A percentile compares a stretch with the other conserved stretches of the same genome.
These are phyloP conservation scores for Podarcis lilfordi DNA, from an alignment of 2,797 vertebrate genomes.

Conservation along the genomic window DNA sequence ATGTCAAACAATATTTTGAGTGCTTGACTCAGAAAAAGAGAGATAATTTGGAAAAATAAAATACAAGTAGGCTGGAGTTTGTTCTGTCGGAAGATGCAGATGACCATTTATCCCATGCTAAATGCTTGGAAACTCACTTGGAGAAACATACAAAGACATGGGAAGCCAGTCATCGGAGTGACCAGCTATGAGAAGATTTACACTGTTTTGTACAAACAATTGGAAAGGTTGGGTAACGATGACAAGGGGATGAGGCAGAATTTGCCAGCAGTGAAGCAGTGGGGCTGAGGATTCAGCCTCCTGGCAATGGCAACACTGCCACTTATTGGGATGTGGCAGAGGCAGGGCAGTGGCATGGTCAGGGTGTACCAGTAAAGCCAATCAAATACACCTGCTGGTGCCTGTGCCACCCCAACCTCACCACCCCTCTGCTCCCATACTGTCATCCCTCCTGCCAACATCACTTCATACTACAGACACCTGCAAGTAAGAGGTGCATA, in stretches of 20 bases:
- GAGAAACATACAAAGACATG: too few relatives aligned
- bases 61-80: not conserved
- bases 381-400: too few relatives aligned
- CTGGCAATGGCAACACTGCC: too few relatives aligned
- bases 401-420: too few relatives aligned
- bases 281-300: too few relatives aligned
- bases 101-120: not conserved
- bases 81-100: not conserved
- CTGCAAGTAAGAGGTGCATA: not conserved
- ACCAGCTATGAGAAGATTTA: not conserved
- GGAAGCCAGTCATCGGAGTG: too few relatives aligned
- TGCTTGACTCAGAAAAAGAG: conserved; percentile 36
- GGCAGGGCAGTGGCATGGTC: too few relatives aligned
- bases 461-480: too few relatives aligned
- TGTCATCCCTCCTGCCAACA: too few relatives aligned
- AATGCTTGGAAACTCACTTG: not conserved
- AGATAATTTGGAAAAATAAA: not conserved
- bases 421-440: too few relatives aligned
- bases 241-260: not conserved
- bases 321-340: too few relatives aligned
- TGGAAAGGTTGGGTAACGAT: not conserved
- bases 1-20: conserved; percentile 44
- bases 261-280: not conserved
- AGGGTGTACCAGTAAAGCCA: too few relatives aligned
- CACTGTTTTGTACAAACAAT: not conserved